Conservation (phyloP, 2,888 invertebrate genomes). For the Acleris sparsana region DNA sequence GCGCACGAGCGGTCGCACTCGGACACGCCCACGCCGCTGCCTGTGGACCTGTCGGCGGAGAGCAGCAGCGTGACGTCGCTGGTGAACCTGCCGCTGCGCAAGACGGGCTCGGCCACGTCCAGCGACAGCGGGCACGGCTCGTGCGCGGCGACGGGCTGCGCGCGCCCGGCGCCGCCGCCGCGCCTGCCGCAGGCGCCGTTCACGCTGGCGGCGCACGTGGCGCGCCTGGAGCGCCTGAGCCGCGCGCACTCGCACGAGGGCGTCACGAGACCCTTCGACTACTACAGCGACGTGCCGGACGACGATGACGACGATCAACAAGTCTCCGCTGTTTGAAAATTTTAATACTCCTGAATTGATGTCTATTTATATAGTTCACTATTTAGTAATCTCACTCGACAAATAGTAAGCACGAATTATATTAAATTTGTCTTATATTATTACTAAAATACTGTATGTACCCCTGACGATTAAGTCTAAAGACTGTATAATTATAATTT, state of each 20-base stretch:
- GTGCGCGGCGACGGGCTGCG: slow-evolving; percentile 77
- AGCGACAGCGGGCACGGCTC: slow-evolving; percentile 96
- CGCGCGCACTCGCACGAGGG: slow-evolving; percentile 94
- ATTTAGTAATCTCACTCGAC: slow-evolving; percentile 80
- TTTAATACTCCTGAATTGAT: slow-evolving; percentile 68
- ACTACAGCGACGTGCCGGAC: slow-evolving; percentile 82
- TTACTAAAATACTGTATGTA: slow-evolving; percentile 70
- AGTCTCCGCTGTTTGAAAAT: slow-evolving; percentile 77
- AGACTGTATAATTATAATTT: slow-evolving; percentile 81
- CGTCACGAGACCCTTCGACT: slow-evolving; percentile 89
- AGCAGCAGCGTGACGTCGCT: slow-evolving; percentile 97
- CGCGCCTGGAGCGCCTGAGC: slow-evolving; percentile 90
- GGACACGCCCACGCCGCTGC: slow-evolving; percentile 92
- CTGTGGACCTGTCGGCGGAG: slow-evolving; percentile 95
- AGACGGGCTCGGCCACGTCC: slow-evolving; percentile 95
- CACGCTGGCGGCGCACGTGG: slow-evolving; percentile 93
- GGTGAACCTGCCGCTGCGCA: slow-evolving; percentile 93
- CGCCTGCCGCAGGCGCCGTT: slow-evolving; percentile 91
- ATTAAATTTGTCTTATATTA: slow-evolving; percentile 66
- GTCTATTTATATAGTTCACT: slow-evolving; percentile 77
- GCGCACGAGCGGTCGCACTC: slow-evolving; percentile 96
- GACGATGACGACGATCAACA: slow-evolving; percentile 82
- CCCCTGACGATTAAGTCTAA: slow-evolving; percentile 79
- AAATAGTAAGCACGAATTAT: slow-evolving; percentile 79
- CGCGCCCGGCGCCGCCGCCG: slow-evolving; percentile 87